Evolutionary conservation across 1,140 invertebrate genomes (phyloP).

Genomic region (Trichoplusia ni): DNA sequence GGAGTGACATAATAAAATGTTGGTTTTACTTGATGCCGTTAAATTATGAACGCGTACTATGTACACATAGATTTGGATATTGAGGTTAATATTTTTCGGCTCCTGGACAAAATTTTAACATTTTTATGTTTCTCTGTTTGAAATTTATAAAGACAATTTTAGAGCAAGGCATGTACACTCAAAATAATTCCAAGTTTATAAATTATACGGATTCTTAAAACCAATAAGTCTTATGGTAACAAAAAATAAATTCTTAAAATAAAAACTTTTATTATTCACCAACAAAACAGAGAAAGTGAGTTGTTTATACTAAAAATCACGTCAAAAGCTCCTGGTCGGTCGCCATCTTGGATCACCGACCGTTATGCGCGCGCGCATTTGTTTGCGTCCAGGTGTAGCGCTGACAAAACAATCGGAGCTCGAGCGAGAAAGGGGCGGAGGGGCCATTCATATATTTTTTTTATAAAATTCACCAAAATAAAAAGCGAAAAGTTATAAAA

Average conservation of each 20-base stretch:
- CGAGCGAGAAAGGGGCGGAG: slow-evolving; percentile 66
- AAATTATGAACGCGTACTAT: background rate
- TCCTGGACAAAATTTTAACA: too few species aligned
- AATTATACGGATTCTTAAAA: too few species aligned
- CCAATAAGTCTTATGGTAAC: background rate
- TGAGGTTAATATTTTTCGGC: too few species aligned
- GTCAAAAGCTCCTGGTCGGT: slow-evolving; percentile 28
- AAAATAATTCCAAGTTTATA: too few species aligned
- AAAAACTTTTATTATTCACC: background rate
- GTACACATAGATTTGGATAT: background rate
- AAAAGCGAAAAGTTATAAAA: slow-evolving; percentile 62
- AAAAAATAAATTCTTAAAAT: background rate
- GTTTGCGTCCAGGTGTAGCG: slow-evolving; percentile 77
- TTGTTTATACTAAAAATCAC: slow-evolving; percentile 19
- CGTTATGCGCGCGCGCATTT: slow-evolving; percentile 62
- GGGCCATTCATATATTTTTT: slow-evolving; percentile 71
- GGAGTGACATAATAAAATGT: slow-evolving; percentile 24
- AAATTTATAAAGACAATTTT: too few species aligned
- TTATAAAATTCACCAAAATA: slow-evolving; percentile 71
- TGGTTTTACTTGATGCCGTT: slow-evolving; percentile 22
- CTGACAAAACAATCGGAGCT: slow-evolving; percentile 78
- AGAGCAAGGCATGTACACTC: too few species aligned
- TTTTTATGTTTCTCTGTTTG: too few species aligned
- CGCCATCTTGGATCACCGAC: slow-evolving; percentile 63
- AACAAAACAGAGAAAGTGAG: background rate